Evolutionary conservation across 2,888 invertebrate species (phyloP).

Genomic region (Notocelia uddmanniana): DNA sequence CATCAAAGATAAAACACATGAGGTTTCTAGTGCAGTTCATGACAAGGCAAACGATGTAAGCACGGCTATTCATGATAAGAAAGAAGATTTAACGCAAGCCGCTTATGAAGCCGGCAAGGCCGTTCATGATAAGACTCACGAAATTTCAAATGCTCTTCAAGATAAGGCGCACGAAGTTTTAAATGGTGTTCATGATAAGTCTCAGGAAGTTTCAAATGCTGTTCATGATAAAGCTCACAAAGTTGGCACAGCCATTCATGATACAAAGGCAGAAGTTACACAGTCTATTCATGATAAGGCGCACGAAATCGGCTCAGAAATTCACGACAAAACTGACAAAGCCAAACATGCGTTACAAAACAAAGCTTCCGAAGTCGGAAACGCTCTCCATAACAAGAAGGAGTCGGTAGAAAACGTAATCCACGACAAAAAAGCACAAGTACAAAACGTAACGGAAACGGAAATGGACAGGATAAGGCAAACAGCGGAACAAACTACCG

Average conservation of each 20-base stretch:
- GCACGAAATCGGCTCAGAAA: conserved; percentile 12
- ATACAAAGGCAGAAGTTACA: conserved; percentile 53
- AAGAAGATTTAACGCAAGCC: conserved; percentile 48
- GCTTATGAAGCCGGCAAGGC: conserved; percentile 40
- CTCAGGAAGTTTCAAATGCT: conserved; percentile 53
- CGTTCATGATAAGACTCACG: conserved; percentile 48
- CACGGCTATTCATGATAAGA: conserved; percentile 35
- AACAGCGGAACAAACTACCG: conserved; percentile 76
- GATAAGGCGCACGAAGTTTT: conserved; percentile 53
- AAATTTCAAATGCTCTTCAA: conserved; percentile 50
- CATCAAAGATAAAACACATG: conserved; percentile 58
- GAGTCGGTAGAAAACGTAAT: conserved; percentile 47
- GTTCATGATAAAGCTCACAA: conserved; percentile 49
- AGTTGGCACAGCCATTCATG: conserved; percentile 17
- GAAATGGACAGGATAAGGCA: conserved; percentile 76
- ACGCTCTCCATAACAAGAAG: conserved; percentile 52
- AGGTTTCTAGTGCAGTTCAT: conserved; percentile 50
- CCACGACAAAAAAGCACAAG: conserved; percentile 52
- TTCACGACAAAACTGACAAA: conserved; percentile 45
- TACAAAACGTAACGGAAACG: conserved; percentile 60
- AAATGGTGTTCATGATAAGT: conserved; percentile 11
- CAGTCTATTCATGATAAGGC: conserved; percentile 10
- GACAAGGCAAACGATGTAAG: conserved; percentile 49
- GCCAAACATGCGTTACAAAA: conserved; percentile 49
- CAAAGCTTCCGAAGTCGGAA: conserved; percentile 49